phyloP scores from a whole-genome alignment of 2,888 invertebrate genomes.

The Lithodes maja region DNA sequence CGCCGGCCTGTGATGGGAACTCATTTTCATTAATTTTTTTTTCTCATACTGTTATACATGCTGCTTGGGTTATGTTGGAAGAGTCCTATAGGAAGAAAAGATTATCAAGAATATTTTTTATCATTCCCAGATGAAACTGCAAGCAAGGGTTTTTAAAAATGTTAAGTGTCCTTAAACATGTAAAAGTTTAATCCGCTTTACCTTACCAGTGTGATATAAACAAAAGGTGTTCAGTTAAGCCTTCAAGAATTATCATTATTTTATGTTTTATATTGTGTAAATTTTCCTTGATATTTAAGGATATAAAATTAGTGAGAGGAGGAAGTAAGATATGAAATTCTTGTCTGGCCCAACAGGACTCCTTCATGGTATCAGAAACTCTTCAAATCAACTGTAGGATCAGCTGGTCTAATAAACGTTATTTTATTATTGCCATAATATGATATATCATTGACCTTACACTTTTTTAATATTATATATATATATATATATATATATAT shows the following conservation, averaged over 20 bases:
- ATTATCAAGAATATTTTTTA: not conserved
- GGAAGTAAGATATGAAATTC: not conserved
- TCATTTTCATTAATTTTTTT: conserved; percentile 16
- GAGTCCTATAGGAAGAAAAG: conserved; percentile 23
- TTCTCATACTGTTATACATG: conserved; percentile 13
- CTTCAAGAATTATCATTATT: not conserved
- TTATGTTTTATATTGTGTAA: not conserved
- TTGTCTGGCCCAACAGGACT: not conserved
- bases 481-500: too few relatives aligned
- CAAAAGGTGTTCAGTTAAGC: not conserved
- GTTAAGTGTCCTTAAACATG: conserved; percentile 9
- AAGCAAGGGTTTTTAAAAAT: conserved; percentile 45
- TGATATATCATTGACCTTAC: not conserved
- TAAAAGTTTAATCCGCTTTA: conserved; percentile 41
- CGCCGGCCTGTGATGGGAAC: conserved; percentile 43
- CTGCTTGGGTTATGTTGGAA: conserved; percentile 40
- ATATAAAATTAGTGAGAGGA: not conserved
- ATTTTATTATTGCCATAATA: conserved; percentile 56
- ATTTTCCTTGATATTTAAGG: not conserved
- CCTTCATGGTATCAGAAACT: conserved; percentile 49
- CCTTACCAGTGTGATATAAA: conserved; percentile 56
- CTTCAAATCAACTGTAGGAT: conserved; percentile 57
- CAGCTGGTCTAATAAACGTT: conserved; percentile 60
- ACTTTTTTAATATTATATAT: too few relatives aligned
- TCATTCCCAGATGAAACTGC: conserved; percentile 40